Evolutionary conservation across 2,888 invertebrate species (phyloP).

Genomic region (Lypha dubia): DNA sequence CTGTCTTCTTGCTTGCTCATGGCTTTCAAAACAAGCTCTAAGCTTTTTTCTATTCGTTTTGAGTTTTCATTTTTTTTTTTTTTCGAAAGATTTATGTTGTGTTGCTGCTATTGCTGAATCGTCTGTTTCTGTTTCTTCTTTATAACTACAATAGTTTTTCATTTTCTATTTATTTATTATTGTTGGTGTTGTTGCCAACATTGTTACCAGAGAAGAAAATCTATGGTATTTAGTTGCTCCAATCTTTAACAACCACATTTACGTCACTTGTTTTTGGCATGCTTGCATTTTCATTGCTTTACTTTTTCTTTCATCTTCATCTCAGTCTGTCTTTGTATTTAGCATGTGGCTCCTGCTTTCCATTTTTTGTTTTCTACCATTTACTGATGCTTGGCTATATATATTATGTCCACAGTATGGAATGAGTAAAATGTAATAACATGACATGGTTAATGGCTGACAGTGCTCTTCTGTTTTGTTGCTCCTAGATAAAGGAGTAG

Average conservation of each 20-base stretch:
- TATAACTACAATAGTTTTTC: constrained; percentile 47
- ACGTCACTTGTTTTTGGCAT: constrained; percentile 69
- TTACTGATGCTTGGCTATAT: constrained; percentile 51
- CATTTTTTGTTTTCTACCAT: constrained; percentile 14
- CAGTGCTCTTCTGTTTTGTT: constrained; percentile 71
- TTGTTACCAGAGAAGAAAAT: constrained; percentile 65
- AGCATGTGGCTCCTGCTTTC: constrained; percentile 42
- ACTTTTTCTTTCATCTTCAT: constrained; percentile 44
- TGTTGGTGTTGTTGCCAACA: constrained; percentile 54
- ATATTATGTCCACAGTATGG: constrained; percentile 54
- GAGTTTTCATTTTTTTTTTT: background rate
- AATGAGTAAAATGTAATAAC: constrained; percentile 70
- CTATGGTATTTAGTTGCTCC: constrained; percentile 60
- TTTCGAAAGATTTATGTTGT: constrained; percentile 73
- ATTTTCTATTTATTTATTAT: constrained; percentile 28
- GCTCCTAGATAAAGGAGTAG: constrained; percentile 44
- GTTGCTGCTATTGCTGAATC: constrained; percentile 72
- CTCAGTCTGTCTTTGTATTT: constrained; percentile 24
- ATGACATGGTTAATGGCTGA: constrained; percentile 74
- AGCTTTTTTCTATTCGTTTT: constrained; percentile 28
- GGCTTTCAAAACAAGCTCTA: constrained; percentile 55
- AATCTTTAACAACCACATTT: constrained; percentile 64
- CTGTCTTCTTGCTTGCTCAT: constrained; percentile 44
- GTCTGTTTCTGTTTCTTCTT: constrained; percentile 63
- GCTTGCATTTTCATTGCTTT: constrained; percentile 65